Percentiles rank a stretch among this genome's conserved stretches.
phyloP scores from a whole-genome alignment of 2,113 vertebrate species.

The Hippotragus niger region DNA sequence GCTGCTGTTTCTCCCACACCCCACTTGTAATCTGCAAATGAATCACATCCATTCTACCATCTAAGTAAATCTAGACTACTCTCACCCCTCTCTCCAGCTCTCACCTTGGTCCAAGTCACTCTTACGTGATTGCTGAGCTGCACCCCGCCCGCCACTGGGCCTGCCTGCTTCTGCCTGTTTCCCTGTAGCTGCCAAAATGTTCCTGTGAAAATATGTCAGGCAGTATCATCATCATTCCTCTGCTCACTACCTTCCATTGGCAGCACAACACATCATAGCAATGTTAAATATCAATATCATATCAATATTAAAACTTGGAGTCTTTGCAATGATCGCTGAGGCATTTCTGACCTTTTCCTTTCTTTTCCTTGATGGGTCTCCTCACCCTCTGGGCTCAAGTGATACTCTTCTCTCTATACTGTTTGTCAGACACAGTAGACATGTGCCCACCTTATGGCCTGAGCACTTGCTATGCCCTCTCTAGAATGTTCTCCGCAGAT shows the following conservation, averaged over 20 bases:
- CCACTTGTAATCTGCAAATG: not conserved
- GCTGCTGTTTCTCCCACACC: not conserved
- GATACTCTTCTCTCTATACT: not conserved
- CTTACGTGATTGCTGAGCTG: not conserved
- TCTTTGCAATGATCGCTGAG: not conserved
- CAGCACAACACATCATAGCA: not conserved
- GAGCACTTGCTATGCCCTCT: not conserved
- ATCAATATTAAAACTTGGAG: not conserved
- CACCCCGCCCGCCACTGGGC: not conserved
- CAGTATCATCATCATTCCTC: not conserved
- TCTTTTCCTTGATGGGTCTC: not conserved
- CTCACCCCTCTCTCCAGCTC: not conserved
- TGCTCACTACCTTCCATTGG: not conserved
- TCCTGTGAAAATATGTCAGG: not conserved
- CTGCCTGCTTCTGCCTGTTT: not conserved
- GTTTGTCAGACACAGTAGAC: not conserved
- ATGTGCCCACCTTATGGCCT: not conserved
- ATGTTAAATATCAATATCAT: not conserved
- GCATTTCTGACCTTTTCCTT: not conserved
- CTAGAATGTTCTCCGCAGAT: not conserved
- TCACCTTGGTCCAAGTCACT: not conserved
- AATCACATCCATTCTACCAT: not conserved
- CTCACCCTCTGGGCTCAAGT: not conserved
- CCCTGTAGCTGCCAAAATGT: not conserved
- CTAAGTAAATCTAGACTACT: not conserved